Evolutionary conservation across 2,797 vertebrate species (phyloP).

Genomic region (Chelonia mydas): DNA sequence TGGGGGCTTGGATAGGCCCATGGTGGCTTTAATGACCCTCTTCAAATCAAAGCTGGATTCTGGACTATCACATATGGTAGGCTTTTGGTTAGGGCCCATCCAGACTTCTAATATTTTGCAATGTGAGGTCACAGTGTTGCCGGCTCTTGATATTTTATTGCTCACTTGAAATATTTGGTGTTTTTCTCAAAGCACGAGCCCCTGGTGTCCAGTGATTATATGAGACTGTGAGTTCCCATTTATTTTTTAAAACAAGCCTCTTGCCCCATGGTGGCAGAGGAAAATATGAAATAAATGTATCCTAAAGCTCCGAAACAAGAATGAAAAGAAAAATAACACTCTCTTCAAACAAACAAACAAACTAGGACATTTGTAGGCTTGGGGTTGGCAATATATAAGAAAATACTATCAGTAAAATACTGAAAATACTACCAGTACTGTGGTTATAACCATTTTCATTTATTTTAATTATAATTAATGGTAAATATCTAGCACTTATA

Average conservation of each 20-base stretch:
- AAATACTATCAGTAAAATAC: background rate
- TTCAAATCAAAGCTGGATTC: background rate
- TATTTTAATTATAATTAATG: background rate
- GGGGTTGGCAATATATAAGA: background rate
- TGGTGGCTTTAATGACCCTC: background rate
- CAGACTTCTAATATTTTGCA: background rate
- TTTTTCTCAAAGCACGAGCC: background rate
- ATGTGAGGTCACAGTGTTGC: background rate
- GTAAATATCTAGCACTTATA: background rate
- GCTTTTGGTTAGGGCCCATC: background rate
- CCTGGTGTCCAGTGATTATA: background rate
- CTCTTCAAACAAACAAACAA: background rate
- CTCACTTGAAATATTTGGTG: background rate
- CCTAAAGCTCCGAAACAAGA: background rate
- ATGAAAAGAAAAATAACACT: background rate
- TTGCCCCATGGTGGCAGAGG: background rate
- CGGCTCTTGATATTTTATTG: background rate
- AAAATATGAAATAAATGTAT: background rate
- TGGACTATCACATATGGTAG: background rate
- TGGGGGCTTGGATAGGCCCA: background rate
- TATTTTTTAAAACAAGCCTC: background rate
- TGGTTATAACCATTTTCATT: background rate
- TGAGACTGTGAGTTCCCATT: background rate
- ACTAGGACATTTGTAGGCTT: background rate
- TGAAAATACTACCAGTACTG: background rate